Base-by-base conservation (phyloP, 2,797 vertebrate genomes). In the Pteropus rufus region DNA sequence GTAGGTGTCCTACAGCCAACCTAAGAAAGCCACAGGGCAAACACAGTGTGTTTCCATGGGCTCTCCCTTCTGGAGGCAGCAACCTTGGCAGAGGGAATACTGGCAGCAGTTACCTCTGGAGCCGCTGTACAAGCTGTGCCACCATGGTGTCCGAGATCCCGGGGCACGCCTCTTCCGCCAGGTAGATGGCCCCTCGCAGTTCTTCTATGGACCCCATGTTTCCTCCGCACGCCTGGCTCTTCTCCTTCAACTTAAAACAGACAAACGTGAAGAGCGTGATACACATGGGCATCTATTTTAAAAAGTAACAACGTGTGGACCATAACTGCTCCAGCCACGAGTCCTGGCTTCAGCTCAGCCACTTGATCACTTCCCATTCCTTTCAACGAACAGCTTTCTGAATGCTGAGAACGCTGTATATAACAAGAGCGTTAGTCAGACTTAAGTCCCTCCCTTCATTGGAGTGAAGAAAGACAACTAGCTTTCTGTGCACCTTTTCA, bases 71-170 rank as follows among this genome's bases (percentile, higher is more conserved):
- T 6, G 24, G 24, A 46, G 52, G 52, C 49, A 36, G 81, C 4
- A 31, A 26, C 41, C 60, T 16, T 2, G 6, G 3, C 41, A 26
- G 7, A 21, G 34, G 5, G 24, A n/a, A 4, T 15, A 6, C 46
- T 26, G 44, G n/a, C 44, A 62, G 9, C 87, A 3, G 16, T 97
- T 96, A 99, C 99, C 99, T 99, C 98, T 99, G 99, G 97, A 99
- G 98, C 98, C 99, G 99, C 98, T 99, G 99, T 91, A 99, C 98
- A 0, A 99, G 99, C 93, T 99, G 99, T 31, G 99, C 99, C 95
- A 99, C 99, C 99, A 99, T 99, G 31, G 99, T 99, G 98, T 99
- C 99, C 0, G 99, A 99, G 98, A 99, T 99, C 65, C 99, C 99
- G 0, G 99, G 99, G 97, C 99, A 99, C 1, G 98, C 98, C 97